Percentiles rank a stretch among this genome's conserved stretches.
Conservation (phyloP, 2,888 invertebrate genomes). For the Tridacna gigas region DNA sequence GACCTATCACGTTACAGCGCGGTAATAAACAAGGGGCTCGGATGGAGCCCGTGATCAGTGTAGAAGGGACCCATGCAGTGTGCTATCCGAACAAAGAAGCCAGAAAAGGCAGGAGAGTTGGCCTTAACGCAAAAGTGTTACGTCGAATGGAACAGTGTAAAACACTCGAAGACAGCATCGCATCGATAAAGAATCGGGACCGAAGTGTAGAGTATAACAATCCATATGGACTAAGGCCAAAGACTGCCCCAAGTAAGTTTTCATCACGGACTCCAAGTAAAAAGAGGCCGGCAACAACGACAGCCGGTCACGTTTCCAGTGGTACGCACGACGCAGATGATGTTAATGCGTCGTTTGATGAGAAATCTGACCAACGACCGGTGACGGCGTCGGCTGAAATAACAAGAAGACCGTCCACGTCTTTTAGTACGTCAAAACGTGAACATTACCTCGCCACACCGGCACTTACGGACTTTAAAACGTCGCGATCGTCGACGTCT, state of each 20-base stretch:
- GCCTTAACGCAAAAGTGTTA: conserved; percentile 53
- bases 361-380: background rate
- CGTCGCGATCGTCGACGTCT: conserved; percentile 12
- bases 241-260: conserved; percentile 44
- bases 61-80: conserved; percentile 67
- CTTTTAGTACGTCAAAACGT: conserved; percentile 5
- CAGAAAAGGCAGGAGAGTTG: conserved; percentile 65
- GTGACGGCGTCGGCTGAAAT: background rate
- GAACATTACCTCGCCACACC: conserved; percentile 20
- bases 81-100: conserved; percentile 71
- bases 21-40: conserved; percentile 48
- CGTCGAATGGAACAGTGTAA: conserved; percentile 68
- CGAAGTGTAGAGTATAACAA: background rate
- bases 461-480: conserved; percentile 6
- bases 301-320: background rate
- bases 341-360: background rate
- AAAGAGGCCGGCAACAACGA: conserved; percentile 12
- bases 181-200: conserved; percentile 37
- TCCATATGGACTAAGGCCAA: conserved; percentile 39
- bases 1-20: conserved; percentile 62
- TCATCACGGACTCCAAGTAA: background rate
- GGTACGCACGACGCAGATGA: background rate
- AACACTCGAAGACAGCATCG: conserved; percentile 55
- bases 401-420: conserved; percentile 11
- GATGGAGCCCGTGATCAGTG: conserved; percentile 66